These are phyloP conservation scores for Chelidonichthys spinosus DNA, from an alignment of 2,797 vertebrate species.

Conservation along the genomic window DNA sequence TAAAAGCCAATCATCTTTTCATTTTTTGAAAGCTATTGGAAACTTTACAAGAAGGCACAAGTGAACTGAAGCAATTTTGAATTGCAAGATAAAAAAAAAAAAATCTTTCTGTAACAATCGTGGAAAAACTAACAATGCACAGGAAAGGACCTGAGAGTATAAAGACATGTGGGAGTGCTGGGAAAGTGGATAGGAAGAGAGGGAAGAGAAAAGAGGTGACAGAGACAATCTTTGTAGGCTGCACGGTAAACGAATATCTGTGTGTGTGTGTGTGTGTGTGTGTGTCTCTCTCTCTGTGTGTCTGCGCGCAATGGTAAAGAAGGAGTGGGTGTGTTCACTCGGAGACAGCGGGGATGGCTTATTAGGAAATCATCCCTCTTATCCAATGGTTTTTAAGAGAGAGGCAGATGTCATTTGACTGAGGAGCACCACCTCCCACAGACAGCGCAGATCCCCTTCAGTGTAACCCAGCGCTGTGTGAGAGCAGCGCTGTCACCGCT, in stretches of 20 bases:
- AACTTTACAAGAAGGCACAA: slow-evolving; percentile 38
- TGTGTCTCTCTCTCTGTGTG: neutral
- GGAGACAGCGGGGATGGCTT: slow-evolving; percentile 81
- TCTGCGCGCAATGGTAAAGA: slow-evolving; percentile 28
- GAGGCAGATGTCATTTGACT: slow-evolving; percentile 86
- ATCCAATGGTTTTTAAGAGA: slow-evolving; percentile 86
- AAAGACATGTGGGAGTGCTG: slow-evolving; percentile 46
- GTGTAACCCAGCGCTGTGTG: slow-evolving; percentile 76
- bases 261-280: neutral
- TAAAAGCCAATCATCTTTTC: slow-evolving; percentile 16
- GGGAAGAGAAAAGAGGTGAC: slow-evolving; percentile 48
- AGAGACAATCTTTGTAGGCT: slow-evolving; percentile 44
- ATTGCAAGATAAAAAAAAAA: slow-evolving; percentile 47
- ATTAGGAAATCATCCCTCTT: slow-evolving; percentile 84
- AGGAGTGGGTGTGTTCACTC: slow-evolving; percentile 77
- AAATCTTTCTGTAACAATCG: slow-evolving; percentile 46
- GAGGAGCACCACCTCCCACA: slow-evolving; percentile 83
- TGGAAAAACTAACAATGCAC: slow-evolving; percentile 41
- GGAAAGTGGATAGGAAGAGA: slow-evolving; percentile 33
- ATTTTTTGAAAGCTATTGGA: slow-evolving; percentile 28
- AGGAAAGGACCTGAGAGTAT: slow-evolving; percentile 44
- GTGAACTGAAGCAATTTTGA: slow-evolving; percentile 51
- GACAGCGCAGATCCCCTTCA: slow-evolving; percentile 74
- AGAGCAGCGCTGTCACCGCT: slow-evolving; percentile 73
- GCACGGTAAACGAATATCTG: slow-evolving; percentile 25